phyloP scores from a whole-genome alignment of 2,113 vertebrate species.

The Nematolebias whitei region DNA sequence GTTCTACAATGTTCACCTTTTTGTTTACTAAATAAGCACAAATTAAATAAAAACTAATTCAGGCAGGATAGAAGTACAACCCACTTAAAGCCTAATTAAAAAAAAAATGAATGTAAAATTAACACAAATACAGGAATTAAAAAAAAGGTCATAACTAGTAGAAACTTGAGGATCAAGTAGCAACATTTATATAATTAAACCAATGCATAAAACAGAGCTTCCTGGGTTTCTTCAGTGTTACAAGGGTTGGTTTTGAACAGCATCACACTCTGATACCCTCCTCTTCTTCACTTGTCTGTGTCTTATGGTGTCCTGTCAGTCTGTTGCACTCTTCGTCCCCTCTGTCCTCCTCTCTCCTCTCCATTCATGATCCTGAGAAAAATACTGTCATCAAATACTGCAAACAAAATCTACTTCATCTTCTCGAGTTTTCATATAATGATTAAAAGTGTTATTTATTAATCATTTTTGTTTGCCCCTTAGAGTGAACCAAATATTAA shows the following conservation, averaged over 20 bases:
- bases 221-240: background rate
- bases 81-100: too few relatives aligned
- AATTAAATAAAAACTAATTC: too few relatives aligned
- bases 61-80: too few relatives aligned
- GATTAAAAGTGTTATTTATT: background rate
- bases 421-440: background rate
- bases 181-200: background rate
- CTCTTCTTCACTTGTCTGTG: background rate
- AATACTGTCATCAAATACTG: background rate
- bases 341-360: background rate
- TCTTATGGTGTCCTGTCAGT: background rate
- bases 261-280: background rate
- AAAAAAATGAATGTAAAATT: too few relatives aligned
- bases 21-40: too few relatives aligned
- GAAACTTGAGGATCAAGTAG: too few relatives aligned
- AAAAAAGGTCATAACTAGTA: background rate
- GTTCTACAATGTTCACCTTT: too few relatives aligned
- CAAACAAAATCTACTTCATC: background rate
- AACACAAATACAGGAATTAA: too few relatives aligned
- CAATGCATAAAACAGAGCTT: background rate
- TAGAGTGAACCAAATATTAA: background rate
- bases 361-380: background rate
- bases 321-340: background rate
- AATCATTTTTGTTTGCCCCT: background rate
- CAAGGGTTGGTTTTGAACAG: too few relatives aligned